phyloP scores from a whole-genome alignment of 2,888 invertebrate species.

The Pachydiplax longipennis region DNA sequence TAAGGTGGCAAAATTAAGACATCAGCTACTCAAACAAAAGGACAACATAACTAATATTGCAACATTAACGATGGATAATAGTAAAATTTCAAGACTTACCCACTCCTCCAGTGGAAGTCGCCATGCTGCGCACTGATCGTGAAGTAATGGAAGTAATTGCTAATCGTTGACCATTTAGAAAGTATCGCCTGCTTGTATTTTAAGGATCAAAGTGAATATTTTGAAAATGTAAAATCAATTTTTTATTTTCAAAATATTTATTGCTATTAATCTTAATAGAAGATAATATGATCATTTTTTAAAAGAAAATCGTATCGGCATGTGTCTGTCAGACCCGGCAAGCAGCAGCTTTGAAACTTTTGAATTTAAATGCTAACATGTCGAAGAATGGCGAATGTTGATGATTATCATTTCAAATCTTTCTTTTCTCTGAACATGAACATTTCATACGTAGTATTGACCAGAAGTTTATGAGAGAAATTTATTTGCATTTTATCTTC shows the following conservation, averaged over 20 bases:
- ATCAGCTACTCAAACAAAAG: not conserved
- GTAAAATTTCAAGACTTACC: conserved; percentile 48
- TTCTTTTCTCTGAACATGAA: no score
- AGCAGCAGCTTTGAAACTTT: not conserved
- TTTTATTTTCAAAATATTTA: not conserved
- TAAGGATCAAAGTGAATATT: not conserved
- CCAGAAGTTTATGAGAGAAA: no score
- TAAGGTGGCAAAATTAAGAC: not conserved
- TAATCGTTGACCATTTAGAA: conserved; percentile 17
- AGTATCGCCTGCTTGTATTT: not conserved
- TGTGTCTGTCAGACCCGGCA: not conserved
- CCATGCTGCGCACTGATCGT: conserved; percentile 48
- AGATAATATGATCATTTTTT: not conserved
- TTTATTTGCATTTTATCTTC: no score
- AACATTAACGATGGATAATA: not conserved
- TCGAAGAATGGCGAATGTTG: no score
- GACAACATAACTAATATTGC: not conserved
- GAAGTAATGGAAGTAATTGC: conserved; percentile 14
- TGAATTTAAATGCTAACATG: no score
- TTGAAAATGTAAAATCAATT: not conserved
- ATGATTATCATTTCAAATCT: no score
- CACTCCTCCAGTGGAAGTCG: conserved; percentile 52
- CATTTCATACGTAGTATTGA: no score
- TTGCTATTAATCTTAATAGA: not conserved
- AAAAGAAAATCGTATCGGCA: not conserved